Evolutionary conservation across 2,888 invertebrate genomes (phyloP), one percentile per base, ranked within the genome.

Genomic region (Leptinotarsa peninsularis): DNA sequence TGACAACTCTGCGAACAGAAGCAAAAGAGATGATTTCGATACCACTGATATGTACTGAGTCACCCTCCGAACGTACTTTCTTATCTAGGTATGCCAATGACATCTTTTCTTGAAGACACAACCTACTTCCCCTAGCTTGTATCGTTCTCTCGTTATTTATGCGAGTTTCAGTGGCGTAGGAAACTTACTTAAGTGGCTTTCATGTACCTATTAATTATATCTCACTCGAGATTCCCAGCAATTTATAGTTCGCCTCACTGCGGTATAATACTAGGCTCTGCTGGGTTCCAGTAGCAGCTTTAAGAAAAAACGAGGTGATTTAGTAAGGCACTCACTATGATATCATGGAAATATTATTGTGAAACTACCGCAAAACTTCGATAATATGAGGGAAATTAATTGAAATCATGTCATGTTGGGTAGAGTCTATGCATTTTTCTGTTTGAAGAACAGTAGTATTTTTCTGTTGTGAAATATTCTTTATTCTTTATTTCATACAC

Each of bases 151-250:
- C 0, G 63, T 69, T 66, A 73, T 73, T 73, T 73, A 73, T 73
- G 68, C 67, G 56, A 74, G 54, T 74, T 74, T 71, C 70, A 66
- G 66, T 74, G 66, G 66, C 66, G 69, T 74, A 74, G 71, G 66
- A 74, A 74, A 74, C 66, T 74, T 67, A 71, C 67, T 71, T 67
- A 74, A 74, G 71, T 71, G 74, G 71, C 74, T 74, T 71, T 67
- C 74, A 74, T 74, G 71, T 71, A 71, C 67, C 74, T 74, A 74
- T 74, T 74, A 74, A 74, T 74, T 74, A 74, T 74, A 71, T 71
- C 67, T 71, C 67, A 66, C 58, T 71, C 27, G 60, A 74, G 74
- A 73, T 74, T 74, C 67, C 69, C 71, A 66, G 71, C 67, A 71
- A 74, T 71, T 73, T 73, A 73, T 73, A 73, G 73, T 73, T 73